Evolutionary conservation across 2,888 invertebrate genomes (phyloP).

Genomic region (Argynnis bischoffii): DNA sequence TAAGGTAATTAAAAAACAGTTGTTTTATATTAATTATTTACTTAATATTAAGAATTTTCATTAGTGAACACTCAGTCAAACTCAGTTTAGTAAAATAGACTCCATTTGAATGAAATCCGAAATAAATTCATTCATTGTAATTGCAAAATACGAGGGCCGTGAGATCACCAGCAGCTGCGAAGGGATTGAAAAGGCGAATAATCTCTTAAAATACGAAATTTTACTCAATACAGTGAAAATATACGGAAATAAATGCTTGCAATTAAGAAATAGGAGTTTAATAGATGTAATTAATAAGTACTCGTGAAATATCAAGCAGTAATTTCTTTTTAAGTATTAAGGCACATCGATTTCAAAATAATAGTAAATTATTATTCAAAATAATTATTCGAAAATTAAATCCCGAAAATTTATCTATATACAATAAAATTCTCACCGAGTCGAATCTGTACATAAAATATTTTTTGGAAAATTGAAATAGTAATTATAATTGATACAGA

Average conservation of each 20-base stretch:
- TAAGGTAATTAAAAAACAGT: background rate
- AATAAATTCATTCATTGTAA: constrained; percentile 31
- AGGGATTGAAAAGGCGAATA: constrained; percentile 41
- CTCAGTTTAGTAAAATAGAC: constrained; percentile 23
- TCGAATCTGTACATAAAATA: too few species aligned
- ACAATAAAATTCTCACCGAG: too few species aligned
- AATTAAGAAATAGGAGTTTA: too few species aligned
- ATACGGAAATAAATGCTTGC: constrained; percentile 12
- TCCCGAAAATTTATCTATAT: too few species aligned
- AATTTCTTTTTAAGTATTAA: too few species aligned
- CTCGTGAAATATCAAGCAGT: too few species aligned
- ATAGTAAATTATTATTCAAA: too few species aligned
- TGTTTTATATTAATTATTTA: constrained; percentile 8
- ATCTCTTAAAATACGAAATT: constrained; percentile 38
- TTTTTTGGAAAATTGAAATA: too few species aligned
- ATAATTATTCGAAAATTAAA: too few species aligned
- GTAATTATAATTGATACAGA: too few species aligned
- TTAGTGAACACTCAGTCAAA: constrained; percentile 13
- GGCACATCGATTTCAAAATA: too few species aligned
- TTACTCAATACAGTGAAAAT: constrained; percentile 20
- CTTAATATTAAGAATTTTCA: constrained; percentile 12
- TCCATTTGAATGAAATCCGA: constrained; percentile 24
- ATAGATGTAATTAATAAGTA: background rate
- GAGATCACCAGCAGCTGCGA: constrained; percentile 40
- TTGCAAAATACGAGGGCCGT: constrained; percentile 37